Evolutionary conservation across 2,113 vertebrate genomes (phyloP).

Genomic region (Natator depressus): DNA sequence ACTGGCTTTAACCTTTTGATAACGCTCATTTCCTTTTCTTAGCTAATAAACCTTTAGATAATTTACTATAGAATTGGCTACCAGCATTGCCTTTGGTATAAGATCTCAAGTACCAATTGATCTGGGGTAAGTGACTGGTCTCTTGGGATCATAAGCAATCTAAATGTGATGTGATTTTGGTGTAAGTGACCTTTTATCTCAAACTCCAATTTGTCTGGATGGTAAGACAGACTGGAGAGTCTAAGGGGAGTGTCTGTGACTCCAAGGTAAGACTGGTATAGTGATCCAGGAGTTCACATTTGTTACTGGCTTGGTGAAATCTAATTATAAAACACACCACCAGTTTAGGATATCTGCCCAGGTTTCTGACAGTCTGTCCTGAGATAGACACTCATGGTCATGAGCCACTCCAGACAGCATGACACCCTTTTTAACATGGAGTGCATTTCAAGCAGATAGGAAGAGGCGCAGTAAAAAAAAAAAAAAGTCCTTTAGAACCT

Average conservation of each 20-base stretch:
- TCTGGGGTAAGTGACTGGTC: not conserved
- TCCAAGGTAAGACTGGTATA: not conserved
- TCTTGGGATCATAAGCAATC: too few species aligned
- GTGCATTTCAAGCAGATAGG: not conserved
- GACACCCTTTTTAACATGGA: too few species aligned
- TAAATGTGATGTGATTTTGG: not conserved
- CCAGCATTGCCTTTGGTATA: not conserved
- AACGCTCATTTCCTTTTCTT: not conserved
- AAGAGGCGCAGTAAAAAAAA: not conserved
- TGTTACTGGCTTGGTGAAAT: not conserved
- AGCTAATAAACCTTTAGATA: not conserved
- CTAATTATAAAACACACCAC: too few species aligned
- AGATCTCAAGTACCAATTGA: not conserved
- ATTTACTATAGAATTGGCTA: not conserved
- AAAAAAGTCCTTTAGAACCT: not conserved
- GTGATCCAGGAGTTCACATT: not conserved
- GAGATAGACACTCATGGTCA: too few species aligned
- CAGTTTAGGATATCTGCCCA: too few species aligned
- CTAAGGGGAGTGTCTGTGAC: too few species aligned
- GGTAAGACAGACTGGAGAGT: too few species aligned
- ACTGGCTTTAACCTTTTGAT: not conserved
- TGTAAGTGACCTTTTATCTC: not conserved
- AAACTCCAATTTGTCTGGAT: not conserved
- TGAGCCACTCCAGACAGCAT: too few species aligned
- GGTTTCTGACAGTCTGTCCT: too few species aligned